Conservation (phyloP, 2,113 vertebrate genomes). For the Epinephelus fuscoguttatus region DNA sequence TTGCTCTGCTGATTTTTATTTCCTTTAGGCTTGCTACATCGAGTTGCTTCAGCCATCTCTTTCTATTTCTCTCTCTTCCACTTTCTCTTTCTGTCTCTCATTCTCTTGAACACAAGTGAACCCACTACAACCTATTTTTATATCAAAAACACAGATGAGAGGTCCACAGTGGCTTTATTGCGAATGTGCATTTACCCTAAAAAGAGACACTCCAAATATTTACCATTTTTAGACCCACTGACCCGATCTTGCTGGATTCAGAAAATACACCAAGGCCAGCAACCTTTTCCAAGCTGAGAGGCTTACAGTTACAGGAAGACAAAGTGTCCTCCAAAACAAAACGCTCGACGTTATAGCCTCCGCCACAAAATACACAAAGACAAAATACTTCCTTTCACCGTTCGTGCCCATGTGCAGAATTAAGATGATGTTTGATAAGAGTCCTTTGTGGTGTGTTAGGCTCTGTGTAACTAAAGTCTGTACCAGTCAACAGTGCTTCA, state of each 20-base stretch:
- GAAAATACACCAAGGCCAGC: conserved; percentile 30
- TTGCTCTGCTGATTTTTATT: conserved; percentile 11
- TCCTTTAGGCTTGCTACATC: conserved; percentile 19
- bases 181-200: conserved; percentile 6
- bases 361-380: conserved; percentile 34
- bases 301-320: conserved; percentile 22
- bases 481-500: conserved; percentile 35
- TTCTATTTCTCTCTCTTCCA: conserved; percentile 1
- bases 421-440: conserved; percentile 34
- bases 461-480: conserved; percentile 28
- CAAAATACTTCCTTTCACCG: conserved; percentile 16
- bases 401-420: conserved; percentile 12
- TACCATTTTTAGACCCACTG: conserved; percentile 29
- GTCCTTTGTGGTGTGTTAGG: conserved; percentile 23
- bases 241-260: conserved; percentile 34
- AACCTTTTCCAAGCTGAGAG: conserved; percentile 32
- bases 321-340: conserved; percentile 29
- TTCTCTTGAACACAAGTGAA: conserved; percentile 4
- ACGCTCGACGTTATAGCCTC: conserved; percentile 24
- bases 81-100: neutral
- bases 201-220: conserved; percentile 28
- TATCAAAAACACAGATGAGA: conserved; percentile 29
- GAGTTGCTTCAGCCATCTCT: conserved; percentile 4
- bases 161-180: conserved; percentile 12
- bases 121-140: conserved; percentile 52